A percentile compares a stretch with the other conserved stretches of the same genome.
phyloP scores from a whole-genome alignment of 2,888 invertebrate genomes.

The Acronicta psi region DNA sequence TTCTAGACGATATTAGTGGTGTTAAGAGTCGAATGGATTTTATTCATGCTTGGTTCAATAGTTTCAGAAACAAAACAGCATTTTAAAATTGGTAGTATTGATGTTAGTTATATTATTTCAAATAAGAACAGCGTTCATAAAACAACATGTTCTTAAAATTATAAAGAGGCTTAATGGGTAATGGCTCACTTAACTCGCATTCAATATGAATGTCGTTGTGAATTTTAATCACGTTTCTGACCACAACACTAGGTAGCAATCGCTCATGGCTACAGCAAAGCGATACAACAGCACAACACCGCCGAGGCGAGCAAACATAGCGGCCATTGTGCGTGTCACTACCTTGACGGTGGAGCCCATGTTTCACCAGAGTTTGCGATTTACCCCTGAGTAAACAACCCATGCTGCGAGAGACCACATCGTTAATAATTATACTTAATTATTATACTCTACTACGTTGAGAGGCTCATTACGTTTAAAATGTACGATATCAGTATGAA shows the following conservation, averaged over 20 bases:
- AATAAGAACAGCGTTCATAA: too few species aligned
- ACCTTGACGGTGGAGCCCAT: constrained; percentile 69
- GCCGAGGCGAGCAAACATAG: constrained; percentile 73
- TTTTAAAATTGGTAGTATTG: too few species aligned
- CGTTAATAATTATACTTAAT: constrained; percentile 72
- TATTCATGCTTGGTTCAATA: neutral
- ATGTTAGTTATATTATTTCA: too few species aligned
- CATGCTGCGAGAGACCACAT: constrained; percentile 65
- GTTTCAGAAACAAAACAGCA: neutral
- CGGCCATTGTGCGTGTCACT: constrained; percentile 80
- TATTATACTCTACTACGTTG: constrained; percentile 50
- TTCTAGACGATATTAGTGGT: constrained; percentile 53
- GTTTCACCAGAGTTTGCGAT: constrained; percentile 75
- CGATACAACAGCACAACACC: constrained; percentile 66
- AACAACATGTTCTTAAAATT: too few species aligned
- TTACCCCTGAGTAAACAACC: constrained; percentile 76
- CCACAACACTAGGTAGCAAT: constrained; percentile 70
- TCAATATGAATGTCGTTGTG: constrained; percentile 68
- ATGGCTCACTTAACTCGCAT: constrained; percentile 51
- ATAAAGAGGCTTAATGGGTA: constrained; percentile 19
- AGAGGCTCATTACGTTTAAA: constrained; percentile 44
- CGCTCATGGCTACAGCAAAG: constrained; percentile 64
- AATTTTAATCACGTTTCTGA: constrained; percentile 75
- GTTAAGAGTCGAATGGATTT: constrained; percentile 15
- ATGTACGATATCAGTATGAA: neutral